Percentiles rank a stretch among this genome's conserved stretches.
Conservation (phyloP, 2,113 vertebrate species). For the Dolichallabes microphthalmus region DNA sequence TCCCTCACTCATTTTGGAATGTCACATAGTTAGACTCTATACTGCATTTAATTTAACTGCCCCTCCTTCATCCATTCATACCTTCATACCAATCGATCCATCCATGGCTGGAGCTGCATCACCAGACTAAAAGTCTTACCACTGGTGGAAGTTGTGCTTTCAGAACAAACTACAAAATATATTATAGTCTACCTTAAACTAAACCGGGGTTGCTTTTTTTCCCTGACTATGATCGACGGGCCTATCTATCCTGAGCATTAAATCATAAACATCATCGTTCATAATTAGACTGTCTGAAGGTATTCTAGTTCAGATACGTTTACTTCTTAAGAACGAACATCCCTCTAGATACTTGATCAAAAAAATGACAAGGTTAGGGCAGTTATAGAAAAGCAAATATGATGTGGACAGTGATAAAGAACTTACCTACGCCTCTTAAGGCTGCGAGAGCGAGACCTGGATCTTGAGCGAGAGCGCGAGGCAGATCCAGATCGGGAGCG, state of each 20-base stretch:
- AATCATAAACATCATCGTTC: neutral
- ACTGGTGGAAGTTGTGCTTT: conserved; percentile 21
- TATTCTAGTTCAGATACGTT: neutral
- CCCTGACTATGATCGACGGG: conserved; percentile 6
- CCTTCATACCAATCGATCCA: conserved; percentile 32
- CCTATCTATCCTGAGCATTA: conserved; percentile 2
- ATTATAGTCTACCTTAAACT: conserved; percentile 8
- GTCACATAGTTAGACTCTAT: conserved; percentile 20
- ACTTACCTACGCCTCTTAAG: conserved; percentile 71
- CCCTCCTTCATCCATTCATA: conserved; percentile 15
- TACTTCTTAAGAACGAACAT: neutral
- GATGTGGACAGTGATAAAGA: neutral
- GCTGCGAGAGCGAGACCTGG: conserved; percentile 62
- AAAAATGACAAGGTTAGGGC: neutral
- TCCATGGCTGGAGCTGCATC: conserved; percentile 10
- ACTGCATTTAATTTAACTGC: conserved; percentile 11
- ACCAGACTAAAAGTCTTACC: conserved; percentile 35
- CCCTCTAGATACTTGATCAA: conserved; percentile 8
- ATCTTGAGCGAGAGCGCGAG: conserved; percentile 40
- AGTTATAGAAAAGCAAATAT: neutral
- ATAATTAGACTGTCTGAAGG: neutral
- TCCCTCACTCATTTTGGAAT: neutral
- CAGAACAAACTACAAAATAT: conserved; percentile 15
- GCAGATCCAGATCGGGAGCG: conserved; percentile 62
- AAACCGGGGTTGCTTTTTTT: neutral